Percentiles rank a stretch among this genome's conserved stretches.
phyloP scores from a whole-genome alignment of 2,113 vertebrate genomes.

The Corvus hawaiiensis region DNA sequence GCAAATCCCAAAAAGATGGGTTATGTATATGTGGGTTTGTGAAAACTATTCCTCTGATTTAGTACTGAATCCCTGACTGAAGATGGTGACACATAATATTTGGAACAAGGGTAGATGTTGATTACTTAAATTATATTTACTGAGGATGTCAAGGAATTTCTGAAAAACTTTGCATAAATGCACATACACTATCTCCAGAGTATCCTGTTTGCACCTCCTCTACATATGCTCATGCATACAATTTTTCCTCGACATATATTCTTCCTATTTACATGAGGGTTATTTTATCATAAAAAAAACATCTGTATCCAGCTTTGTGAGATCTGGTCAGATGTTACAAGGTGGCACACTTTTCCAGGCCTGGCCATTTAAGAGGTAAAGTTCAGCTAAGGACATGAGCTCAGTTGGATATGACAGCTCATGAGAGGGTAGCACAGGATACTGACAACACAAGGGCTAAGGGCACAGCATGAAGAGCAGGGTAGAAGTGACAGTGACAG shows the following conservation, averaged over 20 bases:
- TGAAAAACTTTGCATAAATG: not conserved
- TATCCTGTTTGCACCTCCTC: not conserved
- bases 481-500: not conserved
- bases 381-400: not conserved
- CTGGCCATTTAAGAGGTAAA: not conserved
- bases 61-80: not conserved
- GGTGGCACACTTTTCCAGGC: not conserved
- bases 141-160: not conserved
- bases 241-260: not conserved
- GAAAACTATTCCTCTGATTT: not conserved
- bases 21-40: not conserved
- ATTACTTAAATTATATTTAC: not conserved
- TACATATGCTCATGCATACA: not conserved
- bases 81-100: not conserved
- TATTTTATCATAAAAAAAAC: not conserved
- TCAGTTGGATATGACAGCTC: not conserved
- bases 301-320: not conserved
- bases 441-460: not conserved
- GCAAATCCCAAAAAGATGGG: not conserved
- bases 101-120: not conserved
- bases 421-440: not conserved
- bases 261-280: not conserved
- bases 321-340: not conserved
- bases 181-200: not conserved
- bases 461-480: not conserved